Evolutionary conservation across 2,113 vertebrate species (phyloP).

Genomic region (Tapirus terrestris): DNA sequence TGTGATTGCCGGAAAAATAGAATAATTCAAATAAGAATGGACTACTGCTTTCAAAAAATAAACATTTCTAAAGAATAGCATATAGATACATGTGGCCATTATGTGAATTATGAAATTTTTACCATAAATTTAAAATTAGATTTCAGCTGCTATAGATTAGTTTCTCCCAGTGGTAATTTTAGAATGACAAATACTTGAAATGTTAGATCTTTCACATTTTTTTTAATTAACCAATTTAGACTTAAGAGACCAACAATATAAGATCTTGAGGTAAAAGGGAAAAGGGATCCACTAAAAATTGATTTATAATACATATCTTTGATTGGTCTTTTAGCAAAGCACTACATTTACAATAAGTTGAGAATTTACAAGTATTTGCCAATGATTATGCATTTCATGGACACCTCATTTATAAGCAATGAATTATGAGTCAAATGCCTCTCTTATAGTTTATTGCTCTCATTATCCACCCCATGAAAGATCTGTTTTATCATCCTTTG

Average conservation of each 20-base stretch:
- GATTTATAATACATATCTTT: conserved; percentile 80
- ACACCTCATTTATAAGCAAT: conserved; percentile 96
- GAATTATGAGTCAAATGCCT: conserved; percentile 93
- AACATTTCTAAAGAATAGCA: conserved; percentile 73
- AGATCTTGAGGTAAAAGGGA: conserved; percentile 73
- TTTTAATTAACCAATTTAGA: conserved; percentile 38
- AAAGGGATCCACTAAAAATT: conserved; percentile 61
- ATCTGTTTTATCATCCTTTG: conserved; percentile 91
- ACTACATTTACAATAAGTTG: conserved; percentile 67
- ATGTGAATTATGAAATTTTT: conserved; percentile 57
- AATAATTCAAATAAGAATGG: conserved; percentile 81
- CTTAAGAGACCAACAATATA: conserved; percentile 40
- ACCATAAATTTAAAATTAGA: conserved; percentile 75
- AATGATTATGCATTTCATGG: conserved; percentile 88
- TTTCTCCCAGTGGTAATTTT: conserved; percentile 70
- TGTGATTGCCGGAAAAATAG: conserved; percentile 80
- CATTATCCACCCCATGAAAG: conserved; percentile 95
- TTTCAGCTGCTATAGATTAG: conserved; percentile 70
- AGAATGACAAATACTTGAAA: conserved; percentile 72
- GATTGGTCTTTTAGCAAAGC: conserved; percentile 95
- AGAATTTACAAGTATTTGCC: conserved; percentile 82
- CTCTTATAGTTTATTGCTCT: conserved; percentile 98
- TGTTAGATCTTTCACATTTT: conserved; percentile 66
- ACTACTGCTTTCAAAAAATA: conserved; percentile 79
- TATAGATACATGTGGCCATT: conserved; percentile 60